Percentiles rank a stretch among this genome's conserved stretches.
phyloP scores from a whole-genome alignment of 2,113 vertebrate genomes.

The Labrus mixtus region DNA sequence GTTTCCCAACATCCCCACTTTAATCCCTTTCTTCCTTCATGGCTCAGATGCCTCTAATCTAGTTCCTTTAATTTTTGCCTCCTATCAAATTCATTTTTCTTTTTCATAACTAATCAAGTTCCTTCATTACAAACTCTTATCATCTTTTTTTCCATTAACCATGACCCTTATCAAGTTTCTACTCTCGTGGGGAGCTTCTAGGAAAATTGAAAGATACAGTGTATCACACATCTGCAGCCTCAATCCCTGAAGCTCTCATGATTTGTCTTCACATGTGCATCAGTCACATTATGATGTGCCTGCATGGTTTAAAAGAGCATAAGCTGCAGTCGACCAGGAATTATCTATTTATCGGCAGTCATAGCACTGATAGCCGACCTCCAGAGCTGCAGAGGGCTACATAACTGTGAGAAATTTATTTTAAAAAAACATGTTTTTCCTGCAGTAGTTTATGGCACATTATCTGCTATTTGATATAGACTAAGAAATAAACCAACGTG shows the following conservation, averaged over 20 bases:
- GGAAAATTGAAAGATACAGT: constrained; percentile 50
- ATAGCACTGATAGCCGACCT: constrained; percentile 4
- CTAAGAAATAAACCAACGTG: too few relatives aligned
- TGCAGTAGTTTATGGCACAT: too few relatives aligned
- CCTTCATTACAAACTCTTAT: constrained; percentile 52
- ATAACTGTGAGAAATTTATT: constrained; percentile 4
- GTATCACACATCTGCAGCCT: constrained; percentile 48
- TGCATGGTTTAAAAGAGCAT: constrained; percentile 11
- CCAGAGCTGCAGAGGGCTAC: constrained; percentile 16
- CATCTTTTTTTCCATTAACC: constrained; percentile 38
- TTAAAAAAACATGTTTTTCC: too few relatives aligned
- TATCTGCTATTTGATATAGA: too few relatives aligned
- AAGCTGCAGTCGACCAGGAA: constrained; percentile 23
- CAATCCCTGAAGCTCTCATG: constrained; percentile 5
- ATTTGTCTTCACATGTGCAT: constrained; percentile 25
- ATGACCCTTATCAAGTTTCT: constrained; percentile 46
- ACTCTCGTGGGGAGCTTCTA: constrained; percentile 34
- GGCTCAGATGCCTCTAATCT: constrained; percentile 53
- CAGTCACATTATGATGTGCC: constrained; percentile 1
- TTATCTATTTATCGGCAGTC: constrained; percentile 10
- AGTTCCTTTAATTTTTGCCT: constrained; percentile 38
- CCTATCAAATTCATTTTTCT: constrained; percentile 30
- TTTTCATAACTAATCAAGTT: constrained; percentile 44
- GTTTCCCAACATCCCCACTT: constrained; percentile 17
- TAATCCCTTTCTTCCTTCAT: constrained; percentile 52